A percentile compares a stretch with the other conserved stretches of the same genome.
These are phyloP conservation scores for Cydia strobilella DNA, from an alignment of 1,140 invertebrate species.

Conservation along the genomic window DNA sequence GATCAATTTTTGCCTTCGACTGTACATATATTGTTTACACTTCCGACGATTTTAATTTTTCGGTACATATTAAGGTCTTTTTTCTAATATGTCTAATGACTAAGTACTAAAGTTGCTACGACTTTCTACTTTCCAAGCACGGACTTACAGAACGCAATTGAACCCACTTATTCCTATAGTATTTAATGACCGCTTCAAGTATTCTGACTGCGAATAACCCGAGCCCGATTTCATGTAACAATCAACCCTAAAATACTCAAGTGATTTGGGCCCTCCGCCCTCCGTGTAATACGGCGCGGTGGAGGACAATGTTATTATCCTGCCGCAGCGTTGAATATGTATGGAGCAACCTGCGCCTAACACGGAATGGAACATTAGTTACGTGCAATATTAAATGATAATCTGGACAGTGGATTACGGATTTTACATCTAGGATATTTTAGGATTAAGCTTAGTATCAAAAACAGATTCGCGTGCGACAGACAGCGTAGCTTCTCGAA, in stretches of 20 bases:
- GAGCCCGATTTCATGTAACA: conserved; percentile 20
- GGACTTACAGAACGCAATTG: neutral
- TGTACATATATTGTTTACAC: too few relatives aligned
- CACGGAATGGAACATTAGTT: conserved; percentile 21
- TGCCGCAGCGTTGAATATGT: conserved; percentile 29
- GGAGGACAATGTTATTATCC: conserved; percentile 31
- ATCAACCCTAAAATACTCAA: conserved; percentile 30
- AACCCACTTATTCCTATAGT: neutral
- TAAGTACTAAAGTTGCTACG: neutral
- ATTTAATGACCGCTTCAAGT: neutral
- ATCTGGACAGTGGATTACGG: conserved; percentile 12
- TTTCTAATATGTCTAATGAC: too few relatives aligned
- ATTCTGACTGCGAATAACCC: conserved; percentile 13
- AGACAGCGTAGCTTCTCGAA: too few relatives aligned
- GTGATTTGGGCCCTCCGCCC: conserved; percentile 29
- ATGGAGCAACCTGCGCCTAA: conserved; percentile 29
- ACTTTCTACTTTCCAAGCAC: neutral
- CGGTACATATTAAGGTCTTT: too few relatives aligned
- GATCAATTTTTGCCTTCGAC: too few relatives aligned
- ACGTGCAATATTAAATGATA: conserved; percentile 31
- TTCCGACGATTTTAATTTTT: too few relatives aligned
- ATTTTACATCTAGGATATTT: conserved; percentile 5
- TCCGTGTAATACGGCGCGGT: conserved; percentile 18
- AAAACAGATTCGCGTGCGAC: too few relatives aligned
- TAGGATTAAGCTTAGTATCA: neutral